Evolutionary conservation across 2,888 invertebrate species (phyloP), one percentile per base, ranked within the genome.

Genomic region (Drosophila demipolita): DNA sequence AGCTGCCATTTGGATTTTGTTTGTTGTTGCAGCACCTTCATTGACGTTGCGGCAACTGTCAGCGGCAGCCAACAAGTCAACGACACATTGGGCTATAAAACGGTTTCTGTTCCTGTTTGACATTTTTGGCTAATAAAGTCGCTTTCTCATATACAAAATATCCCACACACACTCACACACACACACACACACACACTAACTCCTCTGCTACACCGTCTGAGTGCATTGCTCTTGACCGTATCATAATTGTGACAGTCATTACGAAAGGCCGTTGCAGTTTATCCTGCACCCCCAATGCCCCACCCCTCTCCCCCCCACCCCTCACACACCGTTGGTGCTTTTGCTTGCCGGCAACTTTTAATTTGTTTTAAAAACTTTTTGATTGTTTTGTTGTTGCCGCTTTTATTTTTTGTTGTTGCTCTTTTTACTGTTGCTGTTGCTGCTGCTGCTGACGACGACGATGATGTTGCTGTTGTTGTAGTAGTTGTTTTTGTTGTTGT

Each of bases 331-430:
- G 38, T 20, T 53, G 23, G 3, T 23, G 61, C 12, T 40, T 48
- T 58, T 49, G 64, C 63, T 69, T 58, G 88, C 72, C 78, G 74
- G 83, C 89, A 90, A 87, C 82, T 87, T 87, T 87, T 87, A 90
- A 87, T 87, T 87, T 87, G 89, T 88, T 90, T 87, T 88, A 83
- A 89, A 90, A 87, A 87, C 87, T 87, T 87, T 87, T 86, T 87
- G 87, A 87, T 87, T 87, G 90, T 88, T 88, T 86, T 68, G 58
- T 66, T 74, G 62, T 32, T 84, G 71, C 35, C 68, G 61, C 29
- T 71, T 55, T 33, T 67, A 61, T 38, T 78, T 78, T 52, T 26
- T 66, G 65, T 8, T 60, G 58, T 35, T 66, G 55, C 11, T 66
- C 40, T 35, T 62, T 67, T 40, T 55, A 45, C 12, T 52, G 65